phyloP scores from a whole-genome alignment of 2,888 invertebrate genomes.

The Drosophila emarginata region DNA sequence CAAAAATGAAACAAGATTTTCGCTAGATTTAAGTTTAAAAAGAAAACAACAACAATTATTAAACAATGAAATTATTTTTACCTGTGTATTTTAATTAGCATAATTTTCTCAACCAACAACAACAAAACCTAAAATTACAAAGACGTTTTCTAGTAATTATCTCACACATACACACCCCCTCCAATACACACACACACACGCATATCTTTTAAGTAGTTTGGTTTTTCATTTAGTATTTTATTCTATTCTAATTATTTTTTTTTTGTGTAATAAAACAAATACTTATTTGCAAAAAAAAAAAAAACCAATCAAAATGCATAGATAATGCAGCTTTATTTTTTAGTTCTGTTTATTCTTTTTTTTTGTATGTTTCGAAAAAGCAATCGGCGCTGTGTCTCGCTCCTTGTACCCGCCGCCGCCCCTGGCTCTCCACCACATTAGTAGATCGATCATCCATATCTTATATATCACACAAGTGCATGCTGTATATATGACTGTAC shows the following conservation, averaged over 20 bases:
- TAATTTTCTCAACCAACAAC: constrained; percentile 58
- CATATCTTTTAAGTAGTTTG: constrained; percentile 71
- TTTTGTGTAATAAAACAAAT: constrained; percentile 67
- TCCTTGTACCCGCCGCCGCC: neutral
- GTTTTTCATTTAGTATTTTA: constrained; percentile 73
- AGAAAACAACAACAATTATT: constrained; percentile 53
- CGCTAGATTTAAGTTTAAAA: constrained; percentile 66
- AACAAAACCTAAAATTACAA: constrained; percentile 67
- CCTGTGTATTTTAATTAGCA: constrained; percentile 77
- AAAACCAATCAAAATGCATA: constrained; percentile 6
- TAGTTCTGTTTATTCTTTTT: constrained; percentile 13
- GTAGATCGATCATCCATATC: constrained; percentile 35
- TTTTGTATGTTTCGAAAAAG: neutral
- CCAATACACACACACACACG: constrained; percentile 23
- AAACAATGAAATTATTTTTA: constrained; percentile 77
- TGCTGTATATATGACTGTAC: constrained; percentile 29
- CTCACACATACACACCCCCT: constrained; percentile 32
- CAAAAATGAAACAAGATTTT: constrained; percentile 48
- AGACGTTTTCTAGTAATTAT: constrained; percentile 76
- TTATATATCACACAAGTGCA: constrained; percentile 39
- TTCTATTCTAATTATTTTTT: constrained; percentile 24
- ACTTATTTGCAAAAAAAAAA: constrained; percentile 57
- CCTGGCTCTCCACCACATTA: neutral
- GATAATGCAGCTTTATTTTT: constrained; percentile 36
- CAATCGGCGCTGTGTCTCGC: neutral